Evolutionary conservation across 2,113 vertebrate genomes (phyloP), one percentile per base, ranked within the genome.

Genomic region (Gasterosteus nipponicus): DNA sequence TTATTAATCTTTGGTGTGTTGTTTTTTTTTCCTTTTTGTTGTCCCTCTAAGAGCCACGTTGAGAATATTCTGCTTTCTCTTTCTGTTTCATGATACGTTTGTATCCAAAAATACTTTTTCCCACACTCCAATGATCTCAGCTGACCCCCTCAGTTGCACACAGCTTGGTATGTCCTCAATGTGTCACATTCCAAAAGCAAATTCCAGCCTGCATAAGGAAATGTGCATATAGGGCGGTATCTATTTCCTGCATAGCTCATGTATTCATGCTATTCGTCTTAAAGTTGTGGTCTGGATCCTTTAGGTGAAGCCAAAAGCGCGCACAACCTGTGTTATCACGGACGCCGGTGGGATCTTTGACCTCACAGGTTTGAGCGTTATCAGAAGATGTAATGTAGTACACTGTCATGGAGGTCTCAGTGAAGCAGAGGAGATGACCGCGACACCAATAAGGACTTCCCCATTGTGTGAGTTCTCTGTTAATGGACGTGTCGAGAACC

Each of bases 171-270:
- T 69, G 69, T 63, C 9, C 39, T 61, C 54, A 72, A 47, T 66
- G 53, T 59, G 56, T 64, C 44, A 69, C 38, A 14, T 77, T 74
- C 49, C 69, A 49, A 85, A 75, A 79, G 81, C 54, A 69, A 18
- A 75, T 70, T 60, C 38, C 56, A 64, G 59, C 54, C 62, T 62
- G 39, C 60, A 19, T 39, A 29, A 42, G 42, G 35, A 63, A 73
- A 69, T 62, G 10, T 73, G 57, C 19, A 7, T 66, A 62, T 31
- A 16, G 41, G 39, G 10, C 42, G 31, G 1, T 54, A 68, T 82
- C 26, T 7, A 51, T 54, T 7, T 76, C 47, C 44, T 19, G 47
- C 46, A 41, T 31, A 38, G 10, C 19, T 46, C 19, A 56, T 29
- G n/a, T 47, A 1, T 10, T 39, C 29, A 64, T 8, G 4, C 39